Evolutionary conservation across 1,140 invertebrate genomes (phyloP).

Genomic region (Phthorimaea operculella): DNA sequence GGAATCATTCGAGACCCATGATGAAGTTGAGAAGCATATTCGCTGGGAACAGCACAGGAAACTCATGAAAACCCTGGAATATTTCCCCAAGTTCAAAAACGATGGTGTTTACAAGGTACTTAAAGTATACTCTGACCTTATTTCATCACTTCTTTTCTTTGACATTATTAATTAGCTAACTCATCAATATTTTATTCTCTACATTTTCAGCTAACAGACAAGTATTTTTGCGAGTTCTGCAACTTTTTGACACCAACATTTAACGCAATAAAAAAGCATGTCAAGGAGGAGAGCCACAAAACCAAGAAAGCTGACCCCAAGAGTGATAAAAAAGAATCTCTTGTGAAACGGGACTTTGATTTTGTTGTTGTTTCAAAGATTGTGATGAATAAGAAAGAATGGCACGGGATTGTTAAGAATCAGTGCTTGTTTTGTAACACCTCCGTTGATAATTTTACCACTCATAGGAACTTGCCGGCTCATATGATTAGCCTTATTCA

Average conservation of each 20-base stretch:
- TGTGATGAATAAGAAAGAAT: slow-evolving; percentile 20
- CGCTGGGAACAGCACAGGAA: slow-evolving; percentile 40
- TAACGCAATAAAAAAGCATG: slow-evolving; percentile 16
- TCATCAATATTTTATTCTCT: neutral
- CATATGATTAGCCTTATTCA: slow-evolving; percentile 35
- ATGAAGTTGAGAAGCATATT: slow-evolving; percentile 39
- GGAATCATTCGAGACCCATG: slow-evolving; percentile 23
- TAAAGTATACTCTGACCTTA: neutral
- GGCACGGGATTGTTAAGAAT: slow-evolving; percentile 29
- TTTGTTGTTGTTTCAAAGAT: slow-evolving; percentile 22
- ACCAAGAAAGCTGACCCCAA: slow-evolving; percentile 18
- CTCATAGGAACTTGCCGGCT: slow-evolving; percentile 17
- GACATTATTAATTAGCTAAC: too few species aligned
- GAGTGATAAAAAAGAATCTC: slow-evolving; percentile 1
- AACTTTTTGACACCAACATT: slow-evolving; percentile 18
- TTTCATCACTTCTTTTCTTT: neutral
- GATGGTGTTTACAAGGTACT: slow-evolving; percentile 42
- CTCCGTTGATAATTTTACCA: slow-evolving; percentile 9
- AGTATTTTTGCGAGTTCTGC: slow-evolving; percentile 40
- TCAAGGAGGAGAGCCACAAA: slow-evolving; percentile 21
- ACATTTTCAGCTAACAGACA: slow-evolving; percentile 26
- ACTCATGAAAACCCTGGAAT: slow-evolving; percentile 20
- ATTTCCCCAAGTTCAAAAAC: slow-evolving; percentile 25
- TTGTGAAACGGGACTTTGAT: slow-evolving; percentile 14
- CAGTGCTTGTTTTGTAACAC: slow-evolving; percentile 29